Conservation (phyloP, 2,113 vertebrate genomes). For the Caracal caracal region DNA sequence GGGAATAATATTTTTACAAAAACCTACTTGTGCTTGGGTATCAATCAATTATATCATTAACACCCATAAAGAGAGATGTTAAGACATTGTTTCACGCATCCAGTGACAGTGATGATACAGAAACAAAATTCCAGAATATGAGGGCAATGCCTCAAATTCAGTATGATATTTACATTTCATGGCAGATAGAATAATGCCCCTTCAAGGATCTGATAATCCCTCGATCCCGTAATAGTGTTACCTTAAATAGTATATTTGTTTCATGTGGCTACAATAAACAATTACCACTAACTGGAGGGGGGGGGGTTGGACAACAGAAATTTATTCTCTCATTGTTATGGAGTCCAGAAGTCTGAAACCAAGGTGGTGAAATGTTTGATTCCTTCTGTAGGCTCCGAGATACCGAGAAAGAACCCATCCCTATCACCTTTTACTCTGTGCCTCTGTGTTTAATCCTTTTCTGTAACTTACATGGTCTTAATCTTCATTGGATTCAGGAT, state of each 20-base stretch:
- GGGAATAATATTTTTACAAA: neutral
- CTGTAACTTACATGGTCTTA: neutral
- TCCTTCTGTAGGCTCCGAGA: neutral
- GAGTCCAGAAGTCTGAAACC: neutral
- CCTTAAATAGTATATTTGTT: neutral
- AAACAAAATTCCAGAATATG: neutral
- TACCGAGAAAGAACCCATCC: neutral
- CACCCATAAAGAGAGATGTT: neutral
- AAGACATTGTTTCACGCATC: neutral
- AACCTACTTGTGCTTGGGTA: neutral
- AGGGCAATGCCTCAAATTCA: neutral
- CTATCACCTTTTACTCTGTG: neutral
- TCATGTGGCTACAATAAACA: neutral
- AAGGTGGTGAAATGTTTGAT: neutral
- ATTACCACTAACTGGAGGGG: neutral
- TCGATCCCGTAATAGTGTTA: neutral
- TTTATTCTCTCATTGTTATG: neutral
- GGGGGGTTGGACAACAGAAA: neutral
- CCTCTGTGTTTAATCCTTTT: neutral
- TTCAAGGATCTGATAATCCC: neutral
- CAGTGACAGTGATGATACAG: neutral
- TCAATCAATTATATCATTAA: neutral
- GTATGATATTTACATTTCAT: neutral
- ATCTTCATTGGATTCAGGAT: neutral
- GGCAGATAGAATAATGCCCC: neutral